phyloP scores from a whole-genome alignment of 2,113 vertebrate genomes.

The Pomatostomus ruficeps region DNA sequence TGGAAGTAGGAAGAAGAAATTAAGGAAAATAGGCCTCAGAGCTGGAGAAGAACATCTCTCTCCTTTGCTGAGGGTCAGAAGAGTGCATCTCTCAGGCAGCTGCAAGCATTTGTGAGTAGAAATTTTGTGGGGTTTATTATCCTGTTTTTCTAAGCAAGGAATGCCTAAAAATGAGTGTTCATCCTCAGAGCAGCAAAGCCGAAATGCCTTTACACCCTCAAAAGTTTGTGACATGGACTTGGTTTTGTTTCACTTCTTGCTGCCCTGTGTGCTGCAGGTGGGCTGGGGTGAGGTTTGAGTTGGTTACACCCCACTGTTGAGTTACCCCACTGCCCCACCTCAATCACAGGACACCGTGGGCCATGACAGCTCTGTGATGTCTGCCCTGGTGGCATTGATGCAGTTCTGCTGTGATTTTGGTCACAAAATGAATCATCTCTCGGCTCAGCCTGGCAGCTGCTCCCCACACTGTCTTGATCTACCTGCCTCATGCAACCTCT shows the following conservation, averaged over 20 bases:
- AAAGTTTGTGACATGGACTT: background rate
- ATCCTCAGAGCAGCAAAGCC: background rate
- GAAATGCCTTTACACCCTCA: background rate
- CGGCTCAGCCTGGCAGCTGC: background rate
- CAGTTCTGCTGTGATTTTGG: background rate
- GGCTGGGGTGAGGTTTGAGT: background rate
- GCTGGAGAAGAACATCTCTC: background rate
- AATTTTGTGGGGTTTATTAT: background rate
- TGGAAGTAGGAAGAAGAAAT: background rate
- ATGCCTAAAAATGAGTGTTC: background rate
- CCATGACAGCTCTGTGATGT: background rate
- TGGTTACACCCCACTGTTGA: background rate
- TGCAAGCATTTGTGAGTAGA: background rate
- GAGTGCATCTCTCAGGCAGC: background rate
- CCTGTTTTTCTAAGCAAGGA: background rate
- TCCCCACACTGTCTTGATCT: background rate
- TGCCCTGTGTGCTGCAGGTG: background rate
- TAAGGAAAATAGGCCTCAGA: background rate
- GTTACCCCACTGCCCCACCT: background rate
- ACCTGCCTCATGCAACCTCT: too few species aligned
- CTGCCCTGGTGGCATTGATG: too few species aligned
- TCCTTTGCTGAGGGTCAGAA: background rate
- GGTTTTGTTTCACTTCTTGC: background rate
- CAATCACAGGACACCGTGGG: rapidly evolving
- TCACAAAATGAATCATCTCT: background rate